A percentile compares a stretch with the other conserved stretches of the same genome.
Conservation (phyloP, 2,888 invertebrate genomes). For the Polydrusus tereticollis region DNA sequence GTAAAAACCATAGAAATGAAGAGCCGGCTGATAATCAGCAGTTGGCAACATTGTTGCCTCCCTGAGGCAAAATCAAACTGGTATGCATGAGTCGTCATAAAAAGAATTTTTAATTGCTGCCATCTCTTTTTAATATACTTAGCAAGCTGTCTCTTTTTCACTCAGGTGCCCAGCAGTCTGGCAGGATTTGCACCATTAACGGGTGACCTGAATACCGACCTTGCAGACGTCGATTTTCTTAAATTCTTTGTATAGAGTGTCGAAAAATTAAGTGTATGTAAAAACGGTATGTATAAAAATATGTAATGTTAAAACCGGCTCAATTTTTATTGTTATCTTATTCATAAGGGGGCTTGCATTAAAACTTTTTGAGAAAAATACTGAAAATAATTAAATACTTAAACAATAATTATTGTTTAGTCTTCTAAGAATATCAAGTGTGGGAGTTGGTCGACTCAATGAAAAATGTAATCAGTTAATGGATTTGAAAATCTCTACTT, state of each 20-base stretch:
- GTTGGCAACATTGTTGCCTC: slow-evolving; percentile 36
- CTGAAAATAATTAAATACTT: no score
- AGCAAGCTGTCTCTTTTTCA: slow-evolving; percentile 55
- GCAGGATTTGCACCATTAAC: slow-evolving; percentile 57
- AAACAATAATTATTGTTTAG: no score
- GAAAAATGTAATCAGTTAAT: no score
- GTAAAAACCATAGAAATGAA: no score
- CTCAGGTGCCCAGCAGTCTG: slow-evolving; percentile 64
- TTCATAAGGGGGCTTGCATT: no score
- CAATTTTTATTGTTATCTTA: no score
- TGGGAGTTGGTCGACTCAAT: no score
- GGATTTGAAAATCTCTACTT: no score
- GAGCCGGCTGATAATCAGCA: not conserved
- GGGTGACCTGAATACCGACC: slow-evolving; percentile 64
- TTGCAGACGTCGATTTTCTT: slow-evolving; percentile 52
- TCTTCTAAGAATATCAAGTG: no score
- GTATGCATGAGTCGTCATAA: slow-evolving; percentile 36
- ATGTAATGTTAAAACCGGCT: not conserved
- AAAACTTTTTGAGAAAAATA: no score
- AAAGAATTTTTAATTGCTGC: slow-evolving; percentile 43
- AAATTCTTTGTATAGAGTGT: slow-evolving; percentile 36
- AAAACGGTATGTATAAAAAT: no score
- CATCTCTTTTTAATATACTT: slow-evolving; percentile 34
- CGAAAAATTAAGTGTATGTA: not conserved
- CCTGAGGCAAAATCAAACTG: slow-evolving; percentile 31